Percentiles rank a stretch among this genome's conserved stretches.
phyloP scores from a whole-genome alignment of 2,797 vertebrate genomes.

The Balearica regulorum region DNA sequence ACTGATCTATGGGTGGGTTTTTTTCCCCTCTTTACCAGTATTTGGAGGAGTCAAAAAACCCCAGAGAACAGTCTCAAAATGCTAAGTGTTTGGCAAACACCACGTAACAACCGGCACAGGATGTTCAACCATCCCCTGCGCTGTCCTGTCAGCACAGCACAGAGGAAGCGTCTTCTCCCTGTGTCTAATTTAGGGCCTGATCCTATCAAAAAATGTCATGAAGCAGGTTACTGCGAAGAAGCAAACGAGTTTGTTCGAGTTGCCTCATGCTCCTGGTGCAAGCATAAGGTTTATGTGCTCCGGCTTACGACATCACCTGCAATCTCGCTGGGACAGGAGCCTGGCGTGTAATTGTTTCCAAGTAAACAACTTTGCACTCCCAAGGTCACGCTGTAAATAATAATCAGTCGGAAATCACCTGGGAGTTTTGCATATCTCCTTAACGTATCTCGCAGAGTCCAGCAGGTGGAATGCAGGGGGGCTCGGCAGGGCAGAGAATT shows the following conservation, averaged over 20 bases:
- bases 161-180: not conserved
- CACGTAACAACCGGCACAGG: rapidly evolving
- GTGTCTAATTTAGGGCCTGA: not conserved
- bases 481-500: rapidly evolving
- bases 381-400: not conserved
- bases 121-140: not conserved
- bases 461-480: too few species aligned
- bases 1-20: rapidly evolving
- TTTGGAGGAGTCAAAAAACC: not conserved
- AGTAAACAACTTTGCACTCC: not conserved
- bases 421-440: not conserved
- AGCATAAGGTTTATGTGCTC: not conserved
- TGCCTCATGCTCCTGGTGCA: constrained; percentile 10
- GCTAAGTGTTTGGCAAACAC: not conserved
- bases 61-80: not conserved
- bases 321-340: not conserved
- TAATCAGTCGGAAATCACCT: not conserved
- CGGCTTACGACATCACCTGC: not conserved
- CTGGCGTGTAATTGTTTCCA: not conserved
- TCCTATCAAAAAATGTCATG: not conserved
- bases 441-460: rapidly evolving
- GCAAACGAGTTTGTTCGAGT: not conserved
- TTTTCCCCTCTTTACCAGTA: not conserved
- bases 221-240: not conserved
- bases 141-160: not conserved